Percentiles rank a stretch among this genome's conserved stretches.
Evolutionary conservation across 2,113 vertebrate species (phyloP).

Genomic region (Poeciliopsis occidentalis): DNA sequence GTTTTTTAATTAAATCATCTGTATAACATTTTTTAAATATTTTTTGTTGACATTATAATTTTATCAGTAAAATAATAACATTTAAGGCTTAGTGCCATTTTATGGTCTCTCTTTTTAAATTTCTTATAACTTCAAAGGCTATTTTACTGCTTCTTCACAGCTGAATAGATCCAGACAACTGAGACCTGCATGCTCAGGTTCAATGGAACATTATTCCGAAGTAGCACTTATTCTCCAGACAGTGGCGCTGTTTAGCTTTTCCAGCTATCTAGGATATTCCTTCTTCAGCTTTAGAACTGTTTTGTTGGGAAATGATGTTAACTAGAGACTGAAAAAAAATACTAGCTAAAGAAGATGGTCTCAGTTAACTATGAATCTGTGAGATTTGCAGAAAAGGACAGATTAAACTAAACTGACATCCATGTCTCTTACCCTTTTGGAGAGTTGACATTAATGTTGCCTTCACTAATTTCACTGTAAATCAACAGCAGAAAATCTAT

Average conservation of each 20-base stretch:
- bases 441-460: too few species aligned
- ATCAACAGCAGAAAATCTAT: background rate
- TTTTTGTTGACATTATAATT: constrained; percentile 6
- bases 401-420: background rate
- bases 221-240: constrained; percentile 34
- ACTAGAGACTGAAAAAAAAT: background rate
- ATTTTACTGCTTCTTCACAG: constrained; percentile 55
- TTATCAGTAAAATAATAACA: background rate
- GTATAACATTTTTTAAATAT: background rate
- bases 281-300: background rate
- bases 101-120: constrained; percentile 45
- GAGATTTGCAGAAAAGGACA: background rate
- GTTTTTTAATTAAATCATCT: too few species aligned
- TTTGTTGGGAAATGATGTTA: background rate
- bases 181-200: constrained; percentile 49
- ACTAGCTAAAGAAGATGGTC: background rate
- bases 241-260: constrained; percentile 40
- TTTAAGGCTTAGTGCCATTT: constrained; percentile 50
- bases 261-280: background rate
- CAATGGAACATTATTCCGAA: constrained; percentile 51
- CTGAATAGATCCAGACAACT: constrained; percentile 37
- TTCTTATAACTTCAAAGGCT: constrained; percentile 49
- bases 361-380: background rate
- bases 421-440: too few species aligned
- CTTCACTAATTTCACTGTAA: background rate